Evolutionary conservation across 2,888 invertebrate species (phyloP).

Genomic region (Philhelius pedissequus): DNA sequence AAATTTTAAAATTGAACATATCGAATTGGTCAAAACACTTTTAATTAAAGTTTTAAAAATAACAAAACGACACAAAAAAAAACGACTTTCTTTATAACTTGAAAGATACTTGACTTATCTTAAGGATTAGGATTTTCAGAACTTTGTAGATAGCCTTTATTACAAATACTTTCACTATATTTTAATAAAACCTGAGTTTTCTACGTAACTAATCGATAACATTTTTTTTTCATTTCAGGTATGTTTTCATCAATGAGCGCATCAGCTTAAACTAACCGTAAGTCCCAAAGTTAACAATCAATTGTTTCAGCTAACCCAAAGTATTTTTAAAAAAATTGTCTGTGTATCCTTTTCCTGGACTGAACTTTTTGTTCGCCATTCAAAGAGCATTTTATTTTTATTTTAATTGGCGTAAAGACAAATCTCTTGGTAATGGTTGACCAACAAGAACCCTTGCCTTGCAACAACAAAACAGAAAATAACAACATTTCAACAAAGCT

Average conservation of each 20-base stretch:
- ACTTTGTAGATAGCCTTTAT: too few species aligned
- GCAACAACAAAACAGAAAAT: too few species aligned
- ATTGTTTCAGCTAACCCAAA: too few species aligned
- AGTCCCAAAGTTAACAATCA: neutral
- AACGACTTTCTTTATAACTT: too few species aligned
- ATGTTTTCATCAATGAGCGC: neutral
- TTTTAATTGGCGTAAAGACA: neutral
- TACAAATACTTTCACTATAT: too few species aligned
- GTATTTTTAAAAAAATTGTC: neutral
- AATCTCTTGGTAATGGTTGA: neutral
- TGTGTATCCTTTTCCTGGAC: neutral
- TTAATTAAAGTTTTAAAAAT: too few species aligned
- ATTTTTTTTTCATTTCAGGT: conserved; percentile 16
- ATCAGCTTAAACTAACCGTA: neutral
- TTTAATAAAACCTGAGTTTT: neutral
- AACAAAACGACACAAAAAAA: too few species aligned
- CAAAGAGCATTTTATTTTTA: neutral
- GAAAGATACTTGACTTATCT: too few species aligned
- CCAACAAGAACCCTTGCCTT: neutral
- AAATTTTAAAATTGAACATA: too few species aligned
- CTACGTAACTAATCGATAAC: neutral
- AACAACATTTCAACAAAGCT: neutral
- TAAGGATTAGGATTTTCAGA: too few species aligned
- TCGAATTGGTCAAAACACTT: too few species aligned
- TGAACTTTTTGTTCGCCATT: neutral